A percentile compares a stretch with the other conserved stretches of the same genome.
phyloP scores from a whole-genome alignment of 2,113 vertebrate species.

The Campylomormyrus numenius region DNA sequence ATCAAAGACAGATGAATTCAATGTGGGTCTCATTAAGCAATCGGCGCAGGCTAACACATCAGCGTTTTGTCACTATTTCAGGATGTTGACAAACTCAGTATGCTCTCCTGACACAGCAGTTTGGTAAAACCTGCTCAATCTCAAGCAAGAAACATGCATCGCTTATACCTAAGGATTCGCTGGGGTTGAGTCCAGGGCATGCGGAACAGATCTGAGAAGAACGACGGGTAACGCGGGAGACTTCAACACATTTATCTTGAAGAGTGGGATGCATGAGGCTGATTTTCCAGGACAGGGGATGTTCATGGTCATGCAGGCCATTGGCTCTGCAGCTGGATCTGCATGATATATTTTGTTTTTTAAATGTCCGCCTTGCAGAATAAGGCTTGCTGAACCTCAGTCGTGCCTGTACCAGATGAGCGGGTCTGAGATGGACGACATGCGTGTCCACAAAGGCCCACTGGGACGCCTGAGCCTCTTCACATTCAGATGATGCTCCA shows the following conservation, averaged over 20 bases:
- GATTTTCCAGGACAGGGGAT: not conserved
- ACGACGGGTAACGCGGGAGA: not conserved
- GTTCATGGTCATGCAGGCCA: not conserved
- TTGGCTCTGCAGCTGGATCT: not conserved
- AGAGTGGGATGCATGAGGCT: not conserved
- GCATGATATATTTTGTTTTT: not conserved
- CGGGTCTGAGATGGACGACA: not conserved
- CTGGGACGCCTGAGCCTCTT: not conserved
- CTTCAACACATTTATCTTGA: not conserved
- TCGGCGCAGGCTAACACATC: no score
- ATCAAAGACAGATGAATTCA: not conserved
- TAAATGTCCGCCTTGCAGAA: not conserved
- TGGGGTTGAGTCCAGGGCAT: not conserved
- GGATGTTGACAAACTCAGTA: not conserved
- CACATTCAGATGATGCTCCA: not conserved
- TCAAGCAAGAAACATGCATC: not conserved
- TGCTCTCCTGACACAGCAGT: not conserved
- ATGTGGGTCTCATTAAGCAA: not conserved
- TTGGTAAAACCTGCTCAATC: not conserved
- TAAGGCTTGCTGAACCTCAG: not conserved
- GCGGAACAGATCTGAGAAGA: not conserved
- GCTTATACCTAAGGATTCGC: not conserved
- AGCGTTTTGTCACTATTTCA: not conserved
- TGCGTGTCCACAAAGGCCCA: not conserved
- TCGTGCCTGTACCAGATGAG: not conserved